These are phyloP conservation scores for Gymnarchus niloticus DNA, from an alignment of 2,113 vertebrate genomes.

Conservation along the genomic window DNA sequence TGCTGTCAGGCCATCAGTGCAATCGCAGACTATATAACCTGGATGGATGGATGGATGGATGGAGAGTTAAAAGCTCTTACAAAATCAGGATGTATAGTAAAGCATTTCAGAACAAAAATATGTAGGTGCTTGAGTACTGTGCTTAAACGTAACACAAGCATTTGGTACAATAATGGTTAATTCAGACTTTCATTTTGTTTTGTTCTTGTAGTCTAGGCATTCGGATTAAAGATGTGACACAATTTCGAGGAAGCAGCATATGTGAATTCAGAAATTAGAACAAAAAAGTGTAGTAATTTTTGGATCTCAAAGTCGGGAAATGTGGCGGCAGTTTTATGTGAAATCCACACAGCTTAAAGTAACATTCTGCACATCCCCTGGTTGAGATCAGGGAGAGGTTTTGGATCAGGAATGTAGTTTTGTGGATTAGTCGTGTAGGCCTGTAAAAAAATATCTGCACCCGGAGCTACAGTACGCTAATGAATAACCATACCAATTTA, in stretches of 20 bases:
- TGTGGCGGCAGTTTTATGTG: neutral
- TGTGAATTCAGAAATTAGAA: neutral
- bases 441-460: neutral
- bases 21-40: no score
- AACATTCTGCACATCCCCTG: neutral
- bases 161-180: neutral
- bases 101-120: neutral
- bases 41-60: neutral
- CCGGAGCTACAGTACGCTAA: neutral
- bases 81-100: neutral
- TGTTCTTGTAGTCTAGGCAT: neutral
- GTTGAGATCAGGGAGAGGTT: neutral
- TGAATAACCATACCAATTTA: neutral
- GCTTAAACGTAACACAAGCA: neutral
- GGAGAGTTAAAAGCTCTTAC: neutral
- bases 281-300: neutral
- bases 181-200: neutral
- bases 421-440: neutral
- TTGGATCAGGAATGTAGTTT: neutral
- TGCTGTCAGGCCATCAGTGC: neutral
- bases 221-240: neutral
- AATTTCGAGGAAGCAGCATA: neutral
- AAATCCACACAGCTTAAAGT: constrained; percentile 1
- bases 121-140: neutral
- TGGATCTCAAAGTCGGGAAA: neutral